These are phyloP conservation scores for Remorina albescens DNA, from an alignment of 2,797 vertebrate species.

Conservation along the genomic window DNA sequence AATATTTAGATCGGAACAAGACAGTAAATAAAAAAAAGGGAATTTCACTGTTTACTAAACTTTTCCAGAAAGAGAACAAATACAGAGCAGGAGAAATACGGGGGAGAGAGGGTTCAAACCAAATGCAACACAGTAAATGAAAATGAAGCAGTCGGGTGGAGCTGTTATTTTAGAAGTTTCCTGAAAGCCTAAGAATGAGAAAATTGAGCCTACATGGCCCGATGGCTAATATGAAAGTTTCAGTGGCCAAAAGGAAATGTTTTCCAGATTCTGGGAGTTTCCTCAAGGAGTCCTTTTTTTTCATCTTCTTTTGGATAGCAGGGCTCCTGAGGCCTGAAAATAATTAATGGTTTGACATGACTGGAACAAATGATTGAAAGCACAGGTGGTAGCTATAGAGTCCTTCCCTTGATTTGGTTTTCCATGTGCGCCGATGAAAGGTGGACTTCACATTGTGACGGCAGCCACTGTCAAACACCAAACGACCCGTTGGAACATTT, in stretches of 20 bases:
- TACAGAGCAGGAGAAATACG: conserved; percentile 1
- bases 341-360: conserved; percentile 72
- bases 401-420: conserved; percentile 53
- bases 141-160: conserved; percentile 58
- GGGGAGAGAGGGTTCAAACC: conserved; percentile 1
- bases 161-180: conserved; percentile 68
- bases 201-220: conserved; percentile 45
- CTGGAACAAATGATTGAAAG: conserved; percentile 70
- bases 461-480: conserved; percentile 48
- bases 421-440: conserved; percentile 42
- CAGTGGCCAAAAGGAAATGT: conserved; percentile 74
- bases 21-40: too few species aligned
- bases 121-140: conserved; percentile 40
- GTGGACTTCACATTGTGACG: conserved; percentile 50
- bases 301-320: conserved; percentile 52
- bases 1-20: too few species aligned
- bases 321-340: conserved; percentile 65
- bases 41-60: not conserved
- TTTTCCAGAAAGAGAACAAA: not conserved
- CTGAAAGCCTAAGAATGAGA: conserved; percentile 66
- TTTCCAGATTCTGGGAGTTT: conserved; percentile 76
- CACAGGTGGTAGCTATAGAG: conserved; percentile 79
- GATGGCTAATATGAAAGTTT: conserved; percentile 61
- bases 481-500: conserved; percentile 57
- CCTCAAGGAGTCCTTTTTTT: conserved; percentile 46